Evolutionary conservation across 1,140 invertebrate genomes (phyloP).

Genomic region (Sminthurides bifidus): DNA sequence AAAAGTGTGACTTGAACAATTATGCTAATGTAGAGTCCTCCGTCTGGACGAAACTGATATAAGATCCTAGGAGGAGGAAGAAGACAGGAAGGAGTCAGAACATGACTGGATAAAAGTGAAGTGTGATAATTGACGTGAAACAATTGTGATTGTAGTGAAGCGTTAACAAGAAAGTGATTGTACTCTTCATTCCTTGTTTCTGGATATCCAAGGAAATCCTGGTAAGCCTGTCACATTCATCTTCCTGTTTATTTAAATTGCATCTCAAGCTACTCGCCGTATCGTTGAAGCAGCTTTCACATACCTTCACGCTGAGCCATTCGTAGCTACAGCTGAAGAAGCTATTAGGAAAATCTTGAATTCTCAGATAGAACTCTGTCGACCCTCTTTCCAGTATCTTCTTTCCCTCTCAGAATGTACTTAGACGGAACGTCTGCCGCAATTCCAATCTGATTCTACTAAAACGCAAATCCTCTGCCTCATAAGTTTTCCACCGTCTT

Average conservation of each 20-base stretch:
- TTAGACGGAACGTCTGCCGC: background rate
- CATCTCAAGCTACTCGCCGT: background rate
- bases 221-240: slow-evolving; percentile 11
- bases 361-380: too few relatives aligned
- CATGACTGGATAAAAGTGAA: slow-evolving; percentile 5
- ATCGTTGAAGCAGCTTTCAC: background rate
- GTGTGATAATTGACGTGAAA: slow-evolving; percentile 12
- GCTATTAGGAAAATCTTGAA: too few relatives aligned
- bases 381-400: background rate
- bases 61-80: too few relatives aligned
- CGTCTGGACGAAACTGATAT: too few relatives aligned
- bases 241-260: slow-evolving; percentile 12
- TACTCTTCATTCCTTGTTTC: slow-evolving; percentile 10
- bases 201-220: slow-evolving; percentile 10
- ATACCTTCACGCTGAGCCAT: too few relatives aligned
- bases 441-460: too few relatives aligned
- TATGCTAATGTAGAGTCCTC: too few relatives aligned
- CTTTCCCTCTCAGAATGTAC: background rate
- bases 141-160: slow-evolving; percentile 12
- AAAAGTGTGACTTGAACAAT: too few relatives aligned
- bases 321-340: too few relatives aligned
- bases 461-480: too few relatives aligned
- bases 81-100: too few relatives aligned
- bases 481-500: too few relatives aligned
- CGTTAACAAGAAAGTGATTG: slow-evolving; percentile 13